phyloP scores from a whole-genome alignment of 2,113 vertebrate genomes.

The Onychostoma macrolepis region DNA sequence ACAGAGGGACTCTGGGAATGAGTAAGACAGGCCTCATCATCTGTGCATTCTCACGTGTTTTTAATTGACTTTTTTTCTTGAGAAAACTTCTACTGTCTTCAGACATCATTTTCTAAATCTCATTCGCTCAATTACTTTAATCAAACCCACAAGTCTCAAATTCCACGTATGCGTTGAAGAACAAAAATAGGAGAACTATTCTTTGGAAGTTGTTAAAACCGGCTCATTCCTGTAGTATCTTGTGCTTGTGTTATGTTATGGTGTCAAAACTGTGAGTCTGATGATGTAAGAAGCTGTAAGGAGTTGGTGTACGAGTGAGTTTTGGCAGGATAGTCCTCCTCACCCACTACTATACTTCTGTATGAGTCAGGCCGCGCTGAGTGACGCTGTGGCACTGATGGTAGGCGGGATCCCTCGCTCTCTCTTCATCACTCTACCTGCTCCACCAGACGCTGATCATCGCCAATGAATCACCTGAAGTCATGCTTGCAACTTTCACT shows the following conservation, averaged over 20 bases:
- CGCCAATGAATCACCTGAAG: slow-evolving; percentile 47
- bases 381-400: slow-evolving; percentile 24
- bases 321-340: slow-evolving; percentile 60
- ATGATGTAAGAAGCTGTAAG: slow-evolving; percentile 55
- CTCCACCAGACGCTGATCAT: slow-evolving; percentile 48
- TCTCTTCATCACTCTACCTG: slow-evolving; percentile 52
- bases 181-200: neutral
- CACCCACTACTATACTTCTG: slow-evolving; percentile 53
- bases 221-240: neutral
- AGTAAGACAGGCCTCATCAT: slow-evolving; percentile 49
- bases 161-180: neutral
- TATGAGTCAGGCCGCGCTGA: slow-evolving; percentile 50
- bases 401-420: slow-evolving; percentile 59
- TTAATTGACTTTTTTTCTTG: neutral
- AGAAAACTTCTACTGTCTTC: neutral
- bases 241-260: slow-evolving; percentile 30
- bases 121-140: neutral
- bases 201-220: neutral
- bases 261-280: slow-evolving; percentile 32
- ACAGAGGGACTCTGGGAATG: slow-evolving; percentile 38
- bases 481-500: slow-evolving; percentile 48
- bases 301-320: slow-evolving; percentile 50
- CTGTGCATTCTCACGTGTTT: slow-evolving; percentile 49
- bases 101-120: neutral
- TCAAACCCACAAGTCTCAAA: neutral